Conservation (phyloP, 2,113 vertebrate genomes). For the Hippotragus niger region DNA sequence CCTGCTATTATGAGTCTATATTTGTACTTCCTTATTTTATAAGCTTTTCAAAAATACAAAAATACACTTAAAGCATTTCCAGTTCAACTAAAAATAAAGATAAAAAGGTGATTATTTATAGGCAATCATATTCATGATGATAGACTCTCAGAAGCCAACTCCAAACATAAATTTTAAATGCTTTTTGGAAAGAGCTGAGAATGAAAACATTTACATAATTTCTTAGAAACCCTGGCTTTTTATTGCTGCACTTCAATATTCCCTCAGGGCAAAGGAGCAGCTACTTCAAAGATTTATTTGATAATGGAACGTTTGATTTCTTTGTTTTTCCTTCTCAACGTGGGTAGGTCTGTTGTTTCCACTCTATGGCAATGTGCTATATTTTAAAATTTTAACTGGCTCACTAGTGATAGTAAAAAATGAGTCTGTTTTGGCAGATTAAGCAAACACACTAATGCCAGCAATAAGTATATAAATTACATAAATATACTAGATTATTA, state of each 20-base stretch:
- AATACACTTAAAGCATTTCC: slow-evolving; percentile 48
- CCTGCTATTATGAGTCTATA: slow-evolving; percentile 41
- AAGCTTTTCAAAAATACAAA: slow-evolving; percentile 50
- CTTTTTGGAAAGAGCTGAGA: slow-evolving; percentile 58
- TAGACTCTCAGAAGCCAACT: slow-evolving; percentile 48
- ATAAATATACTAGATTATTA: neutral
- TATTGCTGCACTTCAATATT: slow-evolving; percentile 68
- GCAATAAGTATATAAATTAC: neutral
- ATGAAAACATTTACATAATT: slow-evolving; percentile 69
- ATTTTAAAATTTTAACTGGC: slow-evolving; percentile 47
- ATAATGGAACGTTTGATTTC: slow-evolving; percentile 52
- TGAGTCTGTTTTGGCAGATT: slow-evolving; percentile 23
- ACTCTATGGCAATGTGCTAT: neutral
- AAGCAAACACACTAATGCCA: neutral
- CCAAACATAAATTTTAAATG: slow-evolving; percentile 61
- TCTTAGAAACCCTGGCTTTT: slow-evolving; percentile 58
- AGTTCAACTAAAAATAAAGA: slow-evolving; percentile 31
- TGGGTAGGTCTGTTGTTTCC: neutral
- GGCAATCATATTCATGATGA: slow-evolving; percentile 52
- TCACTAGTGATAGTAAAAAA: slow-evolving; percentile 23
- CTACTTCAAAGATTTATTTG: slow-evolving; percentile 63
- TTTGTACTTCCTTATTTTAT: slow-evolving; percentile 57
- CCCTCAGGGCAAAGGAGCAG: slow-evolving; percentile 43
- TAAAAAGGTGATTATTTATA: slow-evolving; percentile 58
- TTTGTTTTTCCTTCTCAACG: slow-evolving; percentile 26